These are phyloP conservation scores for Drosophila maculinotata DNA, from an alignment of 2,888 invertebrate genomes.

Conservation along the genomic window DNA sequence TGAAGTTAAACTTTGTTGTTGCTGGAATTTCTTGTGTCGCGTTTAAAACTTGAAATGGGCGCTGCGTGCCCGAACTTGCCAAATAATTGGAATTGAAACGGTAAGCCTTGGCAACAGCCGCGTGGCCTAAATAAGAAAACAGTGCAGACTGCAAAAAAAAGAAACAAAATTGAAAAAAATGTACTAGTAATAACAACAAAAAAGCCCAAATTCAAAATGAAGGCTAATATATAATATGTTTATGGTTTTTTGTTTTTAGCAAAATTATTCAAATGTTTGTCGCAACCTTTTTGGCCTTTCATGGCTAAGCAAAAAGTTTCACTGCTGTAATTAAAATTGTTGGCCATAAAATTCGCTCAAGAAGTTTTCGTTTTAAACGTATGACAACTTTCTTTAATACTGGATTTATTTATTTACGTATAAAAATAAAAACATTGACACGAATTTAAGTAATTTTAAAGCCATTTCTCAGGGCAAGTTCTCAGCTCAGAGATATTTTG, in stretches of 20 bases:
- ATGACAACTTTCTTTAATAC: conserved; percentile 64
- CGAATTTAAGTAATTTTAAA: conserved; percentile 34
- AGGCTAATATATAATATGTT: conserved; percentile 56
- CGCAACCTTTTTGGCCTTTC: conserved; percentile 25
- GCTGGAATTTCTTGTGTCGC: conserved; percentile 22
- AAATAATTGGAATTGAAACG: conserved; percentile 59
- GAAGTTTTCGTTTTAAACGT: conserved; percentile 54
- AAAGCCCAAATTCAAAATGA: conserved; percentile 23
- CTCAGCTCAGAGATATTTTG: conserved; percentile 48
- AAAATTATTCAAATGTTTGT: conserved; percentile 44
- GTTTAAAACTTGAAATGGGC: conserved; percentile 67
- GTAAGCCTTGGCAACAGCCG: conserved; percentile 59
- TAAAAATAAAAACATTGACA: conserved; percentile 36
- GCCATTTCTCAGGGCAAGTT: conserved; percentile 42
- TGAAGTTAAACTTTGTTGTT: conserved; percentile 26
- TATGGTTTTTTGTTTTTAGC: conserved; percentile 37
- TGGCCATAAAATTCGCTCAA: conserved; percentile 48
- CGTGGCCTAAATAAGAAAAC: conserved; percentile 76
- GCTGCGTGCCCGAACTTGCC: conserved; percentile 70
- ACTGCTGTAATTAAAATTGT: conserved; percentile 55
- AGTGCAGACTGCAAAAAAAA: conserved; percentile 38
- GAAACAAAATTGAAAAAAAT: conserved; percentile 5
- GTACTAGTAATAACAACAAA: conserved; percentile 16
- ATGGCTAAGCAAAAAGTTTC: conserved; percentile 56
- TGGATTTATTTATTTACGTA: conserved; percentile 30